These are phyloP conservation scores for Dynastes grantii DNA, from an alignment of 2,888 invertebrate species.

Conservation along the genomic window DNA sequence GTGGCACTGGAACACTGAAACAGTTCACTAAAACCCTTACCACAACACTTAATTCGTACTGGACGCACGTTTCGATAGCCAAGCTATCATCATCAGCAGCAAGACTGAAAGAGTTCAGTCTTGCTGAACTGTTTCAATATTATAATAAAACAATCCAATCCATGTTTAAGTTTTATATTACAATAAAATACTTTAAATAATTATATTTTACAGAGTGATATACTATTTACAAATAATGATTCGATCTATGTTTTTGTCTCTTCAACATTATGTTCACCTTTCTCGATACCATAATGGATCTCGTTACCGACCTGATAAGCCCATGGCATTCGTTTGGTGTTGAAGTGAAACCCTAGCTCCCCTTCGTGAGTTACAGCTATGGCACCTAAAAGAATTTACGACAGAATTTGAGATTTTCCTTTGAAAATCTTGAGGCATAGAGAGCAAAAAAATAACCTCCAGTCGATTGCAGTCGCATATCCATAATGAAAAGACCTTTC, in stretches of 20 bases:
- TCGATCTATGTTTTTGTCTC: neutral
- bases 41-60: too few species aligned
- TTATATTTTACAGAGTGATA: neutral
- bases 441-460: conserved; percentile 71
- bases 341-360: conserved; percentile 79
- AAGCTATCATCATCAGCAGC: too few species aligned
- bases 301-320: conserved; percentile 71
- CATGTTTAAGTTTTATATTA: too few species aligned
- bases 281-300: conserved; percentile 75
- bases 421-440: neutral
- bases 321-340: conserved; percentile 81
- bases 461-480: conserved; percentile 78
- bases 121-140: too few species aligned
- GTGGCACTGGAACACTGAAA: too few species aligned
- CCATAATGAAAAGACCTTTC: conserved; percentile 78
- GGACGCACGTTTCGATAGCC: too few species aligned
- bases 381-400: conserved; percentile 70
- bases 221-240: conserved; percentile 4
- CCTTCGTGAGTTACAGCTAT: conserved; percentile 80
- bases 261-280: conserved; percentile 65
- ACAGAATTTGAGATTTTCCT: neutral
- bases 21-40: too few species aligned
- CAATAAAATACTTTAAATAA: conserved; percentile 8
- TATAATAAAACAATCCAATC: too few species aligned
- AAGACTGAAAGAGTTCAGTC: too few species aligned